Evolutionary conservation across 2,797 vertebrate genomes (phyloP), one percentile per base, ranked within the genome.

Genomic region (Philypnodon macrostomus): DNA sequence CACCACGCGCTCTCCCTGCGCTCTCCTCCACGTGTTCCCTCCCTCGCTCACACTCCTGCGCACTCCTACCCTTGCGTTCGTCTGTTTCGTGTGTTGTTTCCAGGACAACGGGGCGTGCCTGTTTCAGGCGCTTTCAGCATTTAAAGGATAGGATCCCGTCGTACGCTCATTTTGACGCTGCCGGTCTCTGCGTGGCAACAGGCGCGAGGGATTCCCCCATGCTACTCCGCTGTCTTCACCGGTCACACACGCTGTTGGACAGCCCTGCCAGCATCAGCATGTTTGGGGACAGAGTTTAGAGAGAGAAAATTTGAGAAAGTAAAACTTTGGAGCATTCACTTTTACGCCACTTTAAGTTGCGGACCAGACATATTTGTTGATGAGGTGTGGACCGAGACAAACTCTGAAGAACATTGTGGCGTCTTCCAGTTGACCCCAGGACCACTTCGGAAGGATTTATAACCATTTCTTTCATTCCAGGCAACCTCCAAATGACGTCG

Each of bases 401-500:
- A 74, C 50, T 79, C 51, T 14, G 7, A 11, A 4, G 9, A 4
- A 35, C 41, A 4, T 45, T 19, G 7, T 58, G n/a, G 5, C 63
- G 8, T 31, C 30, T 30, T 2, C 48, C 17, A 3, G 2, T 54
- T 77, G 75, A 80, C 63, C 29, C 17, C n/a, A 2, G 61, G 58
- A 63, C 18, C 44, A 3, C 23, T 26, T 47, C 44, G 19, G 36
- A 10, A 21, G 83, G 79, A 81, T 77, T 80, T 75, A 63, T 51
- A 3, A 4, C 60, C 9, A 64, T 77, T 38, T 77, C 19, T 70
- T 58, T 54, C 12, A 48, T 77, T 78, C 50, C 88, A 95, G 94
- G 93, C 93, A 94, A 88, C 93, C 93, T 84, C 89, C 91, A 79
- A 93, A 91, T 88, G 95, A 95, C 83, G 91, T 91, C 77, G 94